Percentiles rank a stretch among this genome's conserved stretches.
phyloP scores from a whole-genome alignment of 2,888 invertebrate species.

The Panopea generosa region DNA sequence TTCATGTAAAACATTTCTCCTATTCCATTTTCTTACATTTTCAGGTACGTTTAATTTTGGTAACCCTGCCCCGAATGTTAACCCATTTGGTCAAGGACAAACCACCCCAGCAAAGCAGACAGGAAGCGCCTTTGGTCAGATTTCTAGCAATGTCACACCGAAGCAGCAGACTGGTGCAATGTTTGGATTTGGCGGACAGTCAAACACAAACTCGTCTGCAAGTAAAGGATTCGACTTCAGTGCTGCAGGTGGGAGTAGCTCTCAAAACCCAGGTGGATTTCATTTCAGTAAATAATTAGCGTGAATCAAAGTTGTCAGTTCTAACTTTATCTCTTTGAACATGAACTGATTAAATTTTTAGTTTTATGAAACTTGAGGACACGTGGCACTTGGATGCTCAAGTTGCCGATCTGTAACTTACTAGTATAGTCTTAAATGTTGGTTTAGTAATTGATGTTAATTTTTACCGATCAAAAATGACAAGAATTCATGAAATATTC shows the following conservation, averaged over 20 bases:
- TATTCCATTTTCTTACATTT: too few species aligned
- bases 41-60: constrained; percentile 53
- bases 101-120: constrained; percentile 58
- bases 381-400: too few species aligned
- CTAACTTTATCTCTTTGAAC: too few species aligned
- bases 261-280: constrained; percentile 35
- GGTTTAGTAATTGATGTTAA: too few species aligned
- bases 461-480: too few species aligned
- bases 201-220: constrained; percentile 34
- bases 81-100: constrained; percentile 57
- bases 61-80: constrained; percentile 50
- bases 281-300: constrained; percentile 47
- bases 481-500: too few species aligned
- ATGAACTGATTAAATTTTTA: too few species aligned
- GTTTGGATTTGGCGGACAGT: constrained; percentile 48
- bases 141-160: constrained; percentile 33
- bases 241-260: constrained; percentile 6
- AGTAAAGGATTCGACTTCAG: constrained; percentile 54
- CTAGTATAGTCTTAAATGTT: too few species aligned
- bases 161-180: constrained; percentile 45
- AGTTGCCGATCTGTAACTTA: too few species aligned
- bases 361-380: too few species aligned
- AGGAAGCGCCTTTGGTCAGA: constrained; percentile 51
- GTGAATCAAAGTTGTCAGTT: too few species aligned
- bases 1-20: too few species aligned